Evolutionary conservation across 2,113 vertebrate species (phyloP), one percentile per base, ranked within the genome.

Genomic region (Rhombomys opimus): DNA sequence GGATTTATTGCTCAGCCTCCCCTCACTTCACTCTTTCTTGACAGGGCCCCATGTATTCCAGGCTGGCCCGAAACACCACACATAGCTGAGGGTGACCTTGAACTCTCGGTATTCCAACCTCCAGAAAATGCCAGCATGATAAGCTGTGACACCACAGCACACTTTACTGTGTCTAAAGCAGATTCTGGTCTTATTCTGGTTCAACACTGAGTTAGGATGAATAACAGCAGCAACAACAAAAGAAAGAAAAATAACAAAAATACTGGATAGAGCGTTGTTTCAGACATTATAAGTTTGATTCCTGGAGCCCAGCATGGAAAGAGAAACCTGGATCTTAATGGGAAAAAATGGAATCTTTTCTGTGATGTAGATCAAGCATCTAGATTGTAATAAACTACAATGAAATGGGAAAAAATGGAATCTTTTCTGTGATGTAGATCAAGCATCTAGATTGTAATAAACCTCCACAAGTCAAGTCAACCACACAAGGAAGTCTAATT

Each of bases 211-310:
- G 25, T 94, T n/a, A 87, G 30, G 52, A 30, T 63, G 70, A n/a
- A 18, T 10, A 59, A 57, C 57, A 57, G 15, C 57, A 46, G 46
- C 57, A 57, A 13, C 46, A 57, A 57, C 11, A 57, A 15, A 57
- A 57, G 15, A 14, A 57, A 57, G 12, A 57, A 57, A 57, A 57
- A 57, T 57, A 57, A 87, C 52, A 86, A 17, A 87, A n/a, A n/a
- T 25, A 3, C 61, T 4, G 11, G 15, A 27, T 32, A 82, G 63
- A 0, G 18, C 50, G 41, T 4, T 0, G 10, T 41, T 9, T 32
- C 41, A 35, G 27, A 41, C 1, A 11, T 3, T 10, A 35, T 63
- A 15, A 32, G 38, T 67, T 50, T 50, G 63, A 22, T 13, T 15
- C 41, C 41, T 50, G 17, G 41, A 46, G 50, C 63, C 41, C 17